Conservation (phyloP, 2,888 invertebrate species). For the Halictus quadricinctus region DNA sequence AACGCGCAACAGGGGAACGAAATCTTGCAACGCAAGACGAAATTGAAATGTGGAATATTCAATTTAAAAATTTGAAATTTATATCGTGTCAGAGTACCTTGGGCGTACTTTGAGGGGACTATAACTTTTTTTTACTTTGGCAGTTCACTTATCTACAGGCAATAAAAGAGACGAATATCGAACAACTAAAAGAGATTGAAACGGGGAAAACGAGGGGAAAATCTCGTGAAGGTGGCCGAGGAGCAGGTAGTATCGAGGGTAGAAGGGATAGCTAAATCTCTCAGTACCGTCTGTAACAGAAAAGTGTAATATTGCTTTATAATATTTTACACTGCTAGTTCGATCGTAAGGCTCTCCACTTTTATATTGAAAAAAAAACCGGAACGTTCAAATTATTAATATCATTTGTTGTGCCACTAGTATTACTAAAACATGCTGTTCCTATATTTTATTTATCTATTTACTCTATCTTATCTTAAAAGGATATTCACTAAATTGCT, state of each 20-base stretch:
- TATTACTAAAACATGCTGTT: not conserved
- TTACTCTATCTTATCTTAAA: too few species aligned
- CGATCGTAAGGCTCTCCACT: not conserved
- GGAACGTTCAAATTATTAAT: not conserved
- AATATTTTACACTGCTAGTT: not conserved
- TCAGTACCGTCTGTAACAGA: not conserved
- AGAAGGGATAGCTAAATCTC: not conserved
- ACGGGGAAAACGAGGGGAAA: not conserved
- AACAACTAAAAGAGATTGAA: constrained; percentile 16
- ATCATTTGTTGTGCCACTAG: not conserved
- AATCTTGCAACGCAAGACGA: not conserved
- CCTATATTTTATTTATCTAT: too few species aligned
- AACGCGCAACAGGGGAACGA: not conserved
- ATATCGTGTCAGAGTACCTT: not conserved
- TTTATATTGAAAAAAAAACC: not conserved
- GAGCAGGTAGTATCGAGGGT: not conserved
- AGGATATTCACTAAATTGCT: too few species aligned
- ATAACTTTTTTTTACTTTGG: constrained; percentile 11
- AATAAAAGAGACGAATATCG: constrained; percentile 26
- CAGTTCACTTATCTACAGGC: not conserved
- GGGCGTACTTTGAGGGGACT: not conserved
- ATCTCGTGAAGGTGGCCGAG: constrained; percentile 3
- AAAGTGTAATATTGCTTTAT: not conserved
- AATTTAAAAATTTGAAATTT: not conserved
- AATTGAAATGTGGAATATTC: not conserved